Percentiles rank a stretch among this genome's conserved stretches.
Conservation (phyloP, 2,113 vertebrate species). For the Xenopus tropicalis region UCB_Xtro_10.0 CM004449.2:103088501-103089000, state of each 20-base stretch:
- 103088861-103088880: conserved; percentile 49
- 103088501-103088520: too few relatives aligned
- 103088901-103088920: conserved; percentile 52
- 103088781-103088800: background rate
- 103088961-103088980: conserved; percentile 45
- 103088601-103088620: background rate
- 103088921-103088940: conserved; percentile 50
- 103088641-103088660: background rate
- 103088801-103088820: background rate
- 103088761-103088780: background rate
- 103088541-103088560: too few relatives aligned
- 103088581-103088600: conserved; percentile 7
- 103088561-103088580: background rate
- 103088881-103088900: conserved; percentile 32
- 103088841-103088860: conserved; percentile 52
- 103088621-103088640: background rate
- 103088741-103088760: background rate
- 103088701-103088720: conserved; percentile 35
- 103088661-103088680: conserved; percentile 4
- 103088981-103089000: conserved; percentile 23
- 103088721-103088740: conserved; percentile 37
- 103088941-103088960: conserved; percentile 51
- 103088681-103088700: background rate
- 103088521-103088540: too few relatives aligned
- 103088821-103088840: background rate